phyloP scores from a whole-genome alignment of 2,797 vertebrate species.

The Myripristis murdjan region DNA sequence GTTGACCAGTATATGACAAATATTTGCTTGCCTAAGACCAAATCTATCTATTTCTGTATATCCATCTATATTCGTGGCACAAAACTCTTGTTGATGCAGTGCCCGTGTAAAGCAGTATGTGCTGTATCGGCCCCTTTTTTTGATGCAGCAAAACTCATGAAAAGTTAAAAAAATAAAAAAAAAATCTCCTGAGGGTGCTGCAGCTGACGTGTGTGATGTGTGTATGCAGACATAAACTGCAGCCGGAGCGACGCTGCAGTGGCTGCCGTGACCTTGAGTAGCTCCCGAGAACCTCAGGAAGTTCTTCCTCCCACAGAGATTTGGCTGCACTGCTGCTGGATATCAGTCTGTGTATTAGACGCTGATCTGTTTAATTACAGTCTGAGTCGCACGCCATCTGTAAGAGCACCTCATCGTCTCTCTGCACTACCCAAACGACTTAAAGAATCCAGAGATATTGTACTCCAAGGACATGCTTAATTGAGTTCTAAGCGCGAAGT shows the following conservation, averaged over 20 bases:
- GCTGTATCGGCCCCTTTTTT: too few species aligned
- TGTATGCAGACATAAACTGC: too few species aligned
- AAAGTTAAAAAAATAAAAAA: neutral
- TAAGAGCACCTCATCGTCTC: conserved; percentile 75
- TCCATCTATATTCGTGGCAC: too few species aligned
- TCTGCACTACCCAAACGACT: conserved; percentile 69
- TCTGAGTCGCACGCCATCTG: conserved; percentile 81
- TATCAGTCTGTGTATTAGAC: conserved; percentile 79
- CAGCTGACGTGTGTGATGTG: too few species aligned
- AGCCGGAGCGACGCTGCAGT: neutral
- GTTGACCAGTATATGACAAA: too few species aligned
- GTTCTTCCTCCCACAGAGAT: conserved; percentile 77
- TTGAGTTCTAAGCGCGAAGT: conserved; percentile 75
- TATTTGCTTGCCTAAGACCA: too few species aligned
- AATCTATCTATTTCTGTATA: too few species aligned
- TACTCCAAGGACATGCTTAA: conserved; percentile 78
- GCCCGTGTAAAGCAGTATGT: too few species aligned
- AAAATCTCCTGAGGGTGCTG: too few species aligned
- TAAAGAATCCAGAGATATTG: conserved; percentile 76
- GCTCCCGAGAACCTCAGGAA: conserved; percentile 65
- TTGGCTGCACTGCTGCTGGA: conserved; percentile 73
- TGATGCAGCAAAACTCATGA: too few species aligned
- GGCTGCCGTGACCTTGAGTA: conserved; percentile 61
- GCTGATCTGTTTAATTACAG: conserved; percentile 86
- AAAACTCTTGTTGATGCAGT: too few species aligned